Evolutionary conservation across 2,888 invertebrate species (phyloP).

Genomic region (Exephanes ischioxanthus): DNA sequence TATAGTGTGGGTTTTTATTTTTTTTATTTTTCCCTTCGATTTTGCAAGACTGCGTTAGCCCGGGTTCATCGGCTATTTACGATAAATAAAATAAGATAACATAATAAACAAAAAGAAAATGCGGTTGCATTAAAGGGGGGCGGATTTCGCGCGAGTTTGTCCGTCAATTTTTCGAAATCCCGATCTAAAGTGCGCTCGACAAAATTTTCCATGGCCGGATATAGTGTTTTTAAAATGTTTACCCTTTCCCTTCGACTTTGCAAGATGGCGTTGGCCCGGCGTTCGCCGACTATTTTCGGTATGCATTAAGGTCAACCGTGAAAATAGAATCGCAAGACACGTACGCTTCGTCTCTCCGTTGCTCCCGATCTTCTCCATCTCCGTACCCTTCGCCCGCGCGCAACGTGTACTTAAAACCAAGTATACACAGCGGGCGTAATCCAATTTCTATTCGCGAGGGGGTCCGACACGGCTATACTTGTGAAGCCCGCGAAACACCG

Average conservation of each 20-base stretch:
- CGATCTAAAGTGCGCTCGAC: background rate
- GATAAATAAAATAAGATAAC: too few relatives aligned
- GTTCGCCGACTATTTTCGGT: conserved; percentile 68
- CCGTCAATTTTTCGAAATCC: background rate
- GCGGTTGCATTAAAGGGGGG: too few relatives aligned
- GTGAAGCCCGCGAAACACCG: background rate
- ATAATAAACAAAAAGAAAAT: too few relatives aligned
- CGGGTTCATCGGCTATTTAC: background rate
- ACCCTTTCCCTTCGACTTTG: conserved; percentile 27
- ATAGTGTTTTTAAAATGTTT: background rate
- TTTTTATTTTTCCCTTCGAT: background rate
- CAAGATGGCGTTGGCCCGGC: conserved; percentile 35
- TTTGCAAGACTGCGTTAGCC: conserved; percentile 48
- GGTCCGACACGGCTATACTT: conserved; percentile 1
- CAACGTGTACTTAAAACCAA: conserved; percentile 35
- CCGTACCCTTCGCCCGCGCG: conserved; percentile 9
- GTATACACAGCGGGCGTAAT: conserved; percentile 10
- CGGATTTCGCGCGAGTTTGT: too few relatives aligned
- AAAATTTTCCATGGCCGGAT: background rate
- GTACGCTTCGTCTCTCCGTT: conserved; percentile 39
- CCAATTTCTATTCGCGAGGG: conserved; percentile 42
- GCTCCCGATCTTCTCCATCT: conserved; percentile 14
- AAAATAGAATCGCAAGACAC: conserved; percentile 67
- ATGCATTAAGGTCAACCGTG: conserved; percentile 72
- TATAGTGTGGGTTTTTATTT: background rate